Evolutionary conservation across 2,797 vertebrate species (phyloP).

Genomic region (Leucoraja ocellata): DNA sequence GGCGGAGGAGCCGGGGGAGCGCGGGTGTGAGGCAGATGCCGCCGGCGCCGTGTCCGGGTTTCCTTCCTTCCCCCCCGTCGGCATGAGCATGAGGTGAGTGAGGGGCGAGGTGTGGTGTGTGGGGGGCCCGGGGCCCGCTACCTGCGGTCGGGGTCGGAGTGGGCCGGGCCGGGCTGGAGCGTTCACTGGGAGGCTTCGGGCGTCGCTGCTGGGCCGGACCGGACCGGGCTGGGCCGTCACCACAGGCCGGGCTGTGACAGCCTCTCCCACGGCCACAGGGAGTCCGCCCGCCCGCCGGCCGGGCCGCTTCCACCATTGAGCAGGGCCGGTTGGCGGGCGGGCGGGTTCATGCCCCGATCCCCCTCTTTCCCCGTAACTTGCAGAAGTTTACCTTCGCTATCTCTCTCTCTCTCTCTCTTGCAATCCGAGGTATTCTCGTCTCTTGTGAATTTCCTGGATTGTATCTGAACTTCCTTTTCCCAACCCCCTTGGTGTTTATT

Average conservation of each 20-base stretch:
- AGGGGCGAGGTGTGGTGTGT: not conserved
- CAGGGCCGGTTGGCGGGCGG: too few relatives aligned
- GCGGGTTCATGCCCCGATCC: not conserved
- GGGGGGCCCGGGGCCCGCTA: not conserved
- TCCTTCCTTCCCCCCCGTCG: not conserved
- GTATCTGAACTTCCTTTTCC: not conserved
- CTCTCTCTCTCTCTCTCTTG: too few relatives aligned
- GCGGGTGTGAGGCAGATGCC: too few relatives aligned
- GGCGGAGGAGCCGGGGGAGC: not conserved
- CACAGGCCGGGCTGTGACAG: not conserved
- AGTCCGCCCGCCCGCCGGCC: too few relatives aligned
- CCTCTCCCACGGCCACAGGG: not conserved
- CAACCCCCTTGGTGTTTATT: not conserved
- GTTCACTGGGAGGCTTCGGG: not conserved
- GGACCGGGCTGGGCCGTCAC: not conserved
- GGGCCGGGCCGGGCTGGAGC: not conserved
- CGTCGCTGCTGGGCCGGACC: not conserved
- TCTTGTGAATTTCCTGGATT: not conserved
- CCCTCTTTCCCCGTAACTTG: not conserved
- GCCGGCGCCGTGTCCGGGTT: not conserved
- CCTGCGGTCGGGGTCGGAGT: not conserved
- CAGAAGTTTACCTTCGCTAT: not conserved
- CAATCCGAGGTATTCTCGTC: not conserved
- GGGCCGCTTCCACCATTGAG: not conserved
- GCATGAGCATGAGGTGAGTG: slow-evolving; percentile 15